Conservation (phyloP, 2,797 vertebrate species). For the Acestrorhynchus altus region DNA sequence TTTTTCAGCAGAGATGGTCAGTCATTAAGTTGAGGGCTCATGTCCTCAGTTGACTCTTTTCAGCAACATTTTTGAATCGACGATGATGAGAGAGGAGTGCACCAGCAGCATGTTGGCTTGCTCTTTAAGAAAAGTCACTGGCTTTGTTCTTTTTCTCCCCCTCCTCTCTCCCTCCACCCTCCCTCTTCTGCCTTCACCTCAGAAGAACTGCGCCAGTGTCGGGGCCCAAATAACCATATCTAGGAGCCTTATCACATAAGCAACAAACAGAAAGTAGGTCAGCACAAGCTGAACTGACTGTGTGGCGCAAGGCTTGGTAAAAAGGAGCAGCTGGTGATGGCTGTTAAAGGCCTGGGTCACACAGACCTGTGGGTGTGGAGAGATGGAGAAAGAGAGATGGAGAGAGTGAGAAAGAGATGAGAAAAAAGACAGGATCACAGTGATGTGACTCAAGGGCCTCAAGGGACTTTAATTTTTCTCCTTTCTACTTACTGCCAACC, state of each 20-base stretch:
- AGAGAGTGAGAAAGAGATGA: constrained; percentile 12
- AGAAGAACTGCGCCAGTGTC: constrained; percentile 46
- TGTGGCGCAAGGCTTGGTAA: constrained; percentile 38
- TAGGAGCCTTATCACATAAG: constrained; percentile 51
- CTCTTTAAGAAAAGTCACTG: constrained; percentile 48
- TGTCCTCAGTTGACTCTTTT: not conserved
- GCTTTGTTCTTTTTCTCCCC: constrained; percentile 29
- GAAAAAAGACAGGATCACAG: constrained; percentile 4
- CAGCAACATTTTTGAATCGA: constrained; percentile 29
- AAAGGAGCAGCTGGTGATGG: constrained; percentile 28
- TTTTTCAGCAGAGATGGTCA: not conserved
- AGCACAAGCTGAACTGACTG: constrained; percentile 49
- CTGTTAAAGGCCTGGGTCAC: constrained; percentile 33
- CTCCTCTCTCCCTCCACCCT: constrained; percentile 1
- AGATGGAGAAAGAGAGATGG: not conserved
- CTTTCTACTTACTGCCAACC: constrained; percentile 12
- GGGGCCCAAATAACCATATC: constrained; percentile 53
- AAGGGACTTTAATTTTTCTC: constrained; percentile 16
- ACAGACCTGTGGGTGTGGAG: constrained; percentile 25
- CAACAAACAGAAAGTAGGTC: constrained; percentile 58
- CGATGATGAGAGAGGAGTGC: constrained; percentile 22
- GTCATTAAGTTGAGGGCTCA: not conserved
- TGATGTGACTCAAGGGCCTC: constrained; percentile 26
- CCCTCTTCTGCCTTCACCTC: constrained; percentile 46
- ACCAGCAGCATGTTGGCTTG: constrained; percentile 34